A percentile compares a stretch with the other conserved stretches of the same genome.
These are phyloP conservation scores for Petrolisthes manimaculis DNA, from an alignment of 2,888 invertebrate genomes.

Conservation along the genomic window DNA sequence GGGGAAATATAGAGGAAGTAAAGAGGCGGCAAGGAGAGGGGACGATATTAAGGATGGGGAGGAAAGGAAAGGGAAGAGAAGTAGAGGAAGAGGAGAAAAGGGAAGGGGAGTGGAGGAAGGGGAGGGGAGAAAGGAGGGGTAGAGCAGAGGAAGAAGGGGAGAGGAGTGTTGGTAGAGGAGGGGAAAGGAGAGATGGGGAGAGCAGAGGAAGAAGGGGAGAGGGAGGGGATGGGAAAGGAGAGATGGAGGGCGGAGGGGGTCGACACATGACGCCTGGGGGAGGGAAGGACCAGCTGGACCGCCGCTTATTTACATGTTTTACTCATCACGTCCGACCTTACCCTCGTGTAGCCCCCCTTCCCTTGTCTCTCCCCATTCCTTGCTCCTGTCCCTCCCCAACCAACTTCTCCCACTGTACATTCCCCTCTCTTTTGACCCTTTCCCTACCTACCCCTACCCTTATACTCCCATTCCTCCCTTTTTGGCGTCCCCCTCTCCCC, in stretches of 20 bases:
- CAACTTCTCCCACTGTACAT: neutral
- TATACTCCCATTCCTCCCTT: neutral
- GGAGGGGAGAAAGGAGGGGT: neutral
- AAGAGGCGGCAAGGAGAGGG: slow-evolving; percentile 1
- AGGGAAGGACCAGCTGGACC: slow-evolving; percentile 44
- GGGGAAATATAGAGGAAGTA: neutral
- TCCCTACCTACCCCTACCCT: neutral
- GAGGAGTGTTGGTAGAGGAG: neutral
- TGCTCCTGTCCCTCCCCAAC: neutral
- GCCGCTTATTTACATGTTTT: slow-evolving; percentile 53
- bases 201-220: neutral
- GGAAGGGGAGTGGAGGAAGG: neutral
- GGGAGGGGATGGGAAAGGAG: slow-evolving; percentile 3
- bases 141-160: neutral
- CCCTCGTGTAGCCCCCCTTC: slow-evolving; percentile 34
- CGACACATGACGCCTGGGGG: slow-evolving; percentile 39
- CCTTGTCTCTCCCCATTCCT: neutral
- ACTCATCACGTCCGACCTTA: slow-evolving; percentile 52
- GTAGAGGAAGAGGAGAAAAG: neutral
- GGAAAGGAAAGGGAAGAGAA: neutral
- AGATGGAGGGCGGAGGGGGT: slow-evolving; percentile 16
- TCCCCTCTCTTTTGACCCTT: too few species aligned
- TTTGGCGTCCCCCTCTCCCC: too few species aligned
- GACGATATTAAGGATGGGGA: neutral
- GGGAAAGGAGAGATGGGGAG: neutral